A percentile compares a stretch with the other conserved stretches of the same genome.
Conservation (phyloP, 2,797 vertebrate species). For the Acropternis orthonyx region DNA sequence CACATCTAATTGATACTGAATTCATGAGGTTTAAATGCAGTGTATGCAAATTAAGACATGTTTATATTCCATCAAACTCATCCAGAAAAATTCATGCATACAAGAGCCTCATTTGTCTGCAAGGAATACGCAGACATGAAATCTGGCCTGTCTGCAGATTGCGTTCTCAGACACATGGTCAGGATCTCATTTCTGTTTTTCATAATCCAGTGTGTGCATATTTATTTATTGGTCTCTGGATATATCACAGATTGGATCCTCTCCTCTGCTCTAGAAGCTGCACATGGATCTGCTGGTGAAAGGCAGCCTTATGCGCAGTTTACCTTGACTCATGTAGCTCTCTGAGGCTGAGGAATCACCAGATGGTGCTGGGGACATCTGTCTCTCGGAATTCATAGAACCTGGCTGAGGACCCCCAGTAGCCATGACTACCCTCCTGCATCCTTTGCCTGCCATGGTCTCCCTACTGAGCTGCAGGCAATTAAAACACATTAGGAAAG, state of each 20-base stretch:
- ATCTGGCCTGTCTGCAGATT: not conserved
- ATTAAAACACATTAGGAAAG: not conserved
- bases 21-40: not conserved
- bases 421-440: not conserved
- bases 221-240: not conserved
- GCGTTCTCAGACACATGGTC: not conserved
- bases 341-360: not conserved
- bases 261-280: not conserved
- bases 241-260: not conserved
- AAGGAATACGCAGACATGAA: not conserved
- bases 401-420: not conserved
- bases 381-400: not conserved
- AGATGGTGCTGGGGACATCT: not conserved
- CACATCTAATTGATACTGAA: not conserved
- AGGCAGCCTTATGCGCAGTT: rapidly evolving
- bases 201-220: not conserved
- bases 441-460: not conserved
- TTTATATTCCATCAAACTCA: not conserved
- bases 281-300: not conserved
- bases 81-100: not conserved
- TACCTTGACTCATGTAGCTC: not conserved
- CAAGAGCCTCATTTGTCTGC: not conserved
- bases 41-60: not conserved
- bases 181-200: not conserved
- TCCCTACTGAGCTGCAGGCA: not conserved